Percentiles rank a stretch among this genome's conserved stretches.
Conservation (phyloP, 2,797 vertebrate species). For the Adrianichthys oophorus region DNA sequence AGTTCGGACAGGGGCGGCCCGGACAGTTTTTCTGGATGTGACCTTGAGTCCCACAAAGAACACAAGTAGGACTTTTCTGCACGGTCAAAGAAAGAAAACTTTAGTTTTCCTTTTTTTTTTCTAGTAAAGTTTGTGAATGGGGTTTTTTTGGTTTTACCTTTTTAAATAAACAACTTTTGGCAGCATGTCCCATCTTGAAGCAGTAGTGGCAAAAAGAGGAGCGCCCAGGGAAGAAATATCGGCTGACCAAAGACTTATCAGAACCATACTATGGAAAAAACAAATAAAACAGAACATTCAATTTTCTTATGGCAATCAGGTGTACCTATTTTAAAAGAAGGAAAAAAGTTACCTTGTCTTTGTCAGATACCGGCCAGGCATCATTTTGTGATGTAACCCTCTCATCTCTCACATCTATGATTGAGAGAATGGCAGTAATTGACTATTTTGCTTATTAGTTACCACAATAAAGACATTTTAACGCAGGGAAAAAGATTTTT, state of each 20-base stretch:
- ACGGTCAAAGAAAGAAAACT: slow-evolving; percentile 2
- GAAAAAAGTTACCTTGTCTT: slow-evolving; percentile 61
- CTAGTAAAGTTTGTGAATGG: not conserved
- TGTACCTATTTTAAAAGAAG: no score
- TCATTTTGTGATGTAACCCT: slow-evolving; percentile 15
- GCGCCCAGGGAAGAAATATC: slow-evolving; percentile 38
- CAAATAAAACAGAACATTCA: slow-evolving; percentile 6
- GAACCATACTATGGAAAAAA: slow-evolving; percentile 14
- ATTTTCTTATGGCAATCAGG: not conserved
- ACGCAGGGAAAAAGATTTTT: not conserved
- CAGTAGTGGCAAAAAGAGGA: slow-evolving; percentile 54
- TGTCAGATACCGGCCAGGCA: slow-evolving; percentile 61
- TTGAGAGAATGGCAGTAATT: slow-evolving; percentile 13
- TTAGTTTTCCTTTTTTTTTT: not conserved
- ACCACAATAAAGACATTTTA: not conserved
- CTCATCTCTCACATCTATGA: slow-evolving; percentile 41
- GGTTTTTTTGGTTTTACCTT: slow-evolving; percentile 44
- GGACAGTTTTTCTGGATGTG: slow-evolving; percentile 63
- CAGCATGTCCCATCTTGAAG: slow-evolving; percentile 56
- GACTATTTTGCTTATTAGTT: not conserved
- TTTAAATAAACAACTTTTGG: slow-evolving; percentile 54
- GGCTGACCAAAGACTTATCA: slow-evolving; percentile 12
- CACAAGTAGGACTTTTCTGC: slow-evolving; percentile 59
- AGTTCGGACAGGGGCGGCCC: slow-evolving; percentile 49
- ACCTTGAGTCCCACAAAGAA: slow-evolving; percentile 68